Percentiles rank a stretch among this genome's conserved stretches.
Evolutionary conservation across 2,888 invertebrate genomes (phyloP).

Genomic region (Allygus modestus): DNA sequence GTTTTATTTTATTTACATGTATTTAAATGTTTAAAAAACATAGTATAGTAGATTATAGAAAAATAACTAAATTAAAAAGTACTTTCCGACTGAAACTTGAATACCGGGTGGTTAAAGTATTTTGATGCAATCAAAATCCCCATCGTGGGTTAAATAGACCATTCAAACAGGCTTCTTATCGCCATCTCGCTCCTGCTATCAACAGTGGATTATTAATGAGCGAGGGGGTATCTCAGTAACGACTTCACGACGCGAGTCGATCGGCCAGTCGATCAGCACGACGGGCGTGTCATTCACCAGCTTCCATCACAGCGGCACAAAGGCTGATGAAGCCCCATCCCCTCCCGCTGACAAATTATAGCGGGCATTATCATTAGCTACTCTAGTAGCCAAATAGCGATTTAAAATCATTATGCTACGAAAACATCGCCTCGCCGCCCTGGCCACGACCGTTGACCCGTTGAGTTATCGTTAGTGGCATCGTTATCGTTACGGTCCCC

Average conservation of each 20-base stretch:
- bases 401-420: constrained; percentile 50
- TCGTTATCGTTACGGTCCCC: neutral
- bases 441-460: neutral
- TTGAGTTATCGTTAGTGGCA: neutral
- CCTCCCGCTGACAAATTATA: constrained; percentile 34
- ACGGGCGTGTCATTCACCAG: neutral
- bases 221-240: neutral
- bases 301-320: neutral
- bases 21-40: too few relatives aligned
- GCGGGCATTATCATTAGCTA: constrained; percentile 45
- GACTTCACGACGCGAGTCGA: constrained; percentile 14
- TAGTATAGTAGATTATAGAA: too few relatives aligned
- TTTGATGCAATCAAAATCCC: neutral
- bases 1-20: too few relatives aligned
- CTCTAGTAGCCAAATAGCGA: constrained; percentile 48
- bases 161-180: too few relatives aligned
- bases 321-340: neutral
- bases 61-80: too few relatives aligned
- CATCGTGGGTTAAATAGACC: neutral
- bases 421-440: constrained; percentile 17
- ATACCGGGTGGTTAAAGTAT: too few relatives aligned
- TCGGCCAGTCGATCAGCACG: constrained; percentile 6
- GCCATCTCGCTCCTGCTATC: neutral
- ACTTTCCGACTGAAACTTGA: too few relatives aligned
- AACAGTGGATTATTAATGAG: constrained; percentile 18